Base-by-base conservation (phyloP, 2,797 vertebrate species). In the Pangasius larnaudii region DNA sequence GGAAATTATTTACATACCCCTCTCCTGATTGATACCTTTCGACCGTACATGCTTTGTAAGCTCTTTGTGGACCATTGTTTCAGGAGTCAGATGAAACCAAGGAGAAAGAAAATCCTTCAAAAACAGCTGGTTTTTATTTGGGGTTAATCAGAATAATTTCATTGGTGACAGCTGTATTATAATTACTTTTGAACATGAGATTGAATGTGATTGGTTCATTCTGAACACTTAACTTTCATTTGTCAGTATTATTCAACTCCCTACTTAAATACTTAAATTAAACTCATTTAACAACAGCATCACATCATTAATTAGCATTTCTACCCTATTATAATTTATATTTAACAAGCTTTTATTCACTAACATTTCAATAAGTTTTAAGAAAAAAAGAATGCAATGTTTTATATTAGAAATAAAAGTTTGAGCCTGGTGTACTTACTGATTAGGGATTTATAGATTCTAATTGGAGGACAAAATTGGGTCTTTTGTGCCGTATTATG, bases 401-500 rank as follows among this genome's bases (percentile, higher is more conserved):
- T 83, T 67, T 65, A n/a, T 65, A 84, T 89, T 85, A 67, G 24
- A 74, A 83, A 65, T 85, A 88, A 89, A 77, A 39, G 27, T 85
- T 69, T 74, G 58, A 84, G 65, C 58, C 61, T 65, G 74, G 85
- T 77, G 24, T 77, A 75, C 11, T 87, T 85, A 87, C 72, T 88
- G 86, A 83, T 63, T 83, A 59, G 63, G 36, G 36, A 87, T 67
- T 74, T 83, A 83, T 85, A 74, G 46, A 83, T 46, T 84, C 67
- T 87, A 18, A 33, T 63, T 2, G 53, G 58, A 72, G 46, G 71
- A 85, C 71, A 72, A 88, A 87, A 87, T 85, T 74, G 67, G 72
- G 49, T 65, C 36, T 79, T 89, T 91, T 75, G 42, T 85, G 61
- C 63, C 84, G 69, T 42, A 72, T 89, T 88, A 86, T 84, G 80